Percentiles rank a stretch among this genome's conserved stretches.
Conservation (phyloP, 2,797 vertebrate species). For the Euphonia xanthogaster region DNA sequence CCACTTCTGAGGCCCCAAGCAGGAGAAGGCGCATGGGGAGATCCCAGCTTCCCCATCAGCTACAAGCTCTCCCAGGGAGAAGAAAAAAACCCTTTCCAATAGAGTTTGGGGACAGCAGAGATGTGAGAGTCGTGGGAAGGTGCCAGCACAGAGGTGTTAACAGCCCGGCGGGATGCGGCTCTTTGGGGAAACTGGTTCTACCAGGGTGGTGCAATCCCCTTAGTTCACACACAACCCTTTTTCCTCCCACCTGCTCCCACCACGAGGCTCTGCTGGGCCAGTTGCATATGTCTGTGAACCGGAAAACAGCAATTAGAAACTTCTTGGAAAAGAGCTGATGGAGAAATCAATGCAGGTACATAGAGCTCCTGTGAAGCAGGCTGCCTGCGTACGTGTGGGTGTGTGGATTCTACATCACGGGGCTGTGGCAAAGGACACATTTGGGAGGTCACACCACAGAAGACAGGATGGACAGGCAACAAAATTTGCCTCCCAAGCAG, state of each 20-base stretch:
- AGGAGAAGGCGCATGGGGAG: background rate
- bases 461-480: background rate
- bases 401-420: no score
- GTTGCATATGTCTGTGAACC: background rate
- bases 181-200: background rate
- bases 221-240: background rate
- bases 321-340: background rate
- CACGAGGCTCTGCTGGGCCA: background rate
- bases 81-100: background rate
- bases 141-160: background rate
- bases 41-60: background rate
- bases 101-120: background rate
- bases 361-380: background rate
- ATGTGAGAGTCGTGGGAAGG: background rate
- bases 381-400: fast-evolving
- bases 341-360: fast-evolving
- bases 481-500: background rate
- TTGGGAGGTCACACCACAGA: background rate
- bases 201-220: background rate
- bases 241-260: background rate
- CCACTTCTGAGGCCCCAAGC: no score
- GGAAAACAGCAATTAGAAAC: background rate
- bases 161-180: background rate
- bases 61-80: background rate
- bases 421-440: background rate